Evolutionary conservation across 1,140 invertebrate genomes (phyloP), one percentile per base, ranked within the genome.

Genomic region (Tetraneura akinire): DNA sequence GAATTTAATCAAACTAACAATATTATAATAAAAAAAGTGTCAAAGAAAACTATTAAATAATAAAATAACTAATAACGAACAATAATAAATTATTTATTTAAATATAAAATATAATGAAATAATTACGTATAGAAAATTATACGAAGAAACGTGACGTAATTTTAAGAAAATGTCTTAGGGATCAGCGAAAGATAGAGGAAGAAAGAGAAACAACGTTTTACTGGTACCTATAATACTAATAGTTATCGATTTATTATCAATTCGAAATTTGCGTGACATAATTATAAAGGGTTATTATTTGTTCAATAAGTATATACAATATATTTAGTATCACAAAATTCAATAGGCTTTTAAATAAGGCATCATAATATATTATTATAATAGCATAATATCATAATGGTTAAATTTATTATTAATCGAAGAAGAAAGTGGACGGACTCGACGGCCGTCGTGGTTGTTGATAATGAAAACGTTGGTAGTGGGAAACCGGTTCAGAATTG

Each of bases 401-500:
- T 66, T 66, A 37, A 37, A 37, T 37, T n/a, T 37, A 37, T 37
- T 37, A 37, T 37, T 37, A 66, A 66, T 66, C 21, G 62, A 66
- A 66, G 62, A 66, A 66, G 62, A 66, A 66, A 66, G 62, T 66
- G 62, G 62, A 66, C 18, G 32, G 10, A 13, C 62, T 18, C 29
- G 1, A 29, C 26, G 23, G 5, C 26, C 26, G 57, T 13, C 21
- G 16, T 45, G 8, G 47, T 26, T 26, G 23, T 3, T 8, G 14
- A 23, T 4, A 51, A 71, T 71, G 45, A 71, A 49, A 71, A 26
- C 68, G 45, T 1, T 18, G 45, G 45, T 71, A 23, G 68, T 71
- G 68, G 68, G 68, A 71, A 71, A 71, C 45, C 68, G 47, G 68
- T 71, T 51, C 68, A 71, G 68, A 51, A 51, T 16, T n/a, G 45